Evolutionary conservation across 2,113 vertebrate genomes (phyloP).

Genomic region (Aleadryas rufinucha): DNA sequence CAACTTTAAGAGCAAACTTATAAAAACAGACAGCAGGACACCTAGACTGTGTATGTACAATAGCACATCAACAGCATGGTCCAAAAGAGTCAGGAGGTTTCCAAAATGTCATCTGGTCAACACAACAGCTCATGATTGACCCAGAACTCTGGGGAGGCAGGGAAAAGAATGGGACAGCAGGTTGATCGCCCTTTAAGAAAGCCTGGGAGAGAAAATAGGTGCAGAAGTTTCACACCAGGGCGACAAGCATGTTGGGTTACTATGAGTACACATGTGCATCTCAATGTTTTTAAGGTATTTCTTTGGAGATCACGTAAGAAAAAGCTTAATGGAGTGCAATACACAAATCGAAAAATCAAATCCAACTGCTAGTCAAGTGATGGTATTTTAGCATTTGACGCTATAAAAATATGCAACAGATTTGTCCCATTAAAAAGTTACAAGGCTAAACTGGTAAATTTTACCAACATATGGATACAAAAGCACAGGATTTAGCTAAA

Average conservation of each 20-base stretch:
- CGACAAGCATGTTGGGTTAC: background rate
- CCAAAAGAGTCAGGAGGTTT: background rate
- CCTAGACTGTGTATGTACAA: background rate
- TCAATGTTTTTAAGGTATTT: background rate
- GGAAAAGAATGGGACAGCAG: background rate
- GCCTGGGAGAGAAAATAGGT: background rate
- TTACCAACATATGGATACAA: background rate
- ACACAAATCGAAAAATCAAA: background rate
- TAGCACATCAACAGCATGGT: accelerated
- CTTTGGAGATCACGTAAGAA: background rate
- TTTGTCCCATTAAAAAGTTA: background rate
- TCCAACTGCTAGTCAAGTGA: background rate
- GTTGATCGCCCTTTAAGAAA: background rate
- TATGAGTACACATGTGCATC: background rate
- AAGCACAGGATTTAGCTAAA: background rate
- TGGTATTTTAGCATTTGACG: background rate
- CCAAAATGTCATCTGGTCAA: background rate
- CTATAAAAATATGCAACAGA: background rate
- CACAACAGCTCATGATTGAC: background rate
- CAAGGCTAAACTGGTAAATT: background rate
- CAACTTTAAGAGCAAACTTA: background rate
- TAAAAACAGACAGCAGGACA: background rate
- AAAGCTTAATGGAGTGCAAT: background rate
- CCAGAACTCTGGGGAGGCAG: background rate
- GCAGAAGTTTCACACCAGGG: background rate